phyloP scores from a whole-genome alignment of 1,140 invertebrate species.

The Pectinophora gossypiella region DNA sequence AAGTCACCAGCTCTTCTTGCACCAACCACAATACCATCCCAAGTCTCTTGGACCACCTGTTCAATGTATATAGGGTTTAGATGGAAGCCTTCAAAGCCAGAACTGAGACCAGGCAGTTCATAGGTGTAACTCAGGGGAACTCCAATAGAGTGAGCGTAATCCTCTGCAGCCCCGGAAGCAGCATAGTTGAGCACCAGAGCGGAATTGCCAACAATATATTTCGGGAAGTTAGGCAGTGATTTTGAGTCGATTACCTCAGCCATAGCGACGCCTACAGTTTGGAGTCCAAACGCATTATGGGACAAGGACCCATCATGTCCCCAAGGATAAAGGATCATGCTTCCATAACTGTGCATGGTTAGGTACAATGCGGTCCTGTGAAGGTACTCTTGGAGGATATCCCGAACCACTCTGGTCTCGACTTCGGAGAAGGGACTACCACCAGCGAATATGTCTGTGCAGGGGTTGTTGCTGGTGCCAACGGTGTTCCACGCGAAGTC shows the following conservation, averaged over 20 bases:
- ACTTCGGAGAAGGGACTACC: constrained; percentile 81
- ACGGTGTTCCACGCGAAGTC: constrained; percentile 76
- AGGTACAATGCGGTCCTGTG: constrained; percentile 76
- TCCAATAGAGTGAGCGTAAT: constrained; percentile 79
- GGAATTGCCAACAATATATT: constrained; percentile 55
- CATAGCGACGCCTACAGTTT: constrained; percentile 49
- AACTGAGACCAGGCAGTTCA: constrained; percentile 77
- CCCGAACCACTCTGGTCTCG: constrained; percentile 78
- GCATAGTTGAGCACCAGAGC: constrained; percentile 21
- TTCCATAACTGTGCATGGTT: constrained; percentile 78
- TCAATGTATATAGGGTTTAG: constrained; percentile 76
- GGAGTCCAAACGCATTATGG: constrained; percentile 37
- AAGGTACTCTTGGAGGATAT: constrained; percentile 68
- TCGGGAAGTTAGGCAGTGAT: constrained; percentile 37
- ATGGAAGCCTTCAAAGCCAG: constrained; percentile 65
- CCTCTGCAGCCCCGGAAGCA: constrained; percentile 79
- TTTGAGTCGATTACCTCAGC: constrained; percentile 53
- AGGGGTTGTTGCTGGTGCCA: constrained; percentile 80
- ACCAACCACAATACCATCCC: constrained; percentile 77
- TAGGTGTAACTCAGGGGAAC: constrained; percentile 80
- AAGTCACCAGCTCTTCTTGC: constrained; percentile 32
- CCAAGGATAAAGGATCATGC: constrained; percentile 79
- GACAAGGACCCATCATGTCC: constrained; percentile 71
- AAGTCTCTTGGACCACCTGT: constrained; percentile 78
- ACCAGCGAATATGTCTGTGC: constrained; percentile 82